phyloP scores from a whole-genome alignment of 2,797 vertebrate species.

The Oryzias sinensis region DNA sequence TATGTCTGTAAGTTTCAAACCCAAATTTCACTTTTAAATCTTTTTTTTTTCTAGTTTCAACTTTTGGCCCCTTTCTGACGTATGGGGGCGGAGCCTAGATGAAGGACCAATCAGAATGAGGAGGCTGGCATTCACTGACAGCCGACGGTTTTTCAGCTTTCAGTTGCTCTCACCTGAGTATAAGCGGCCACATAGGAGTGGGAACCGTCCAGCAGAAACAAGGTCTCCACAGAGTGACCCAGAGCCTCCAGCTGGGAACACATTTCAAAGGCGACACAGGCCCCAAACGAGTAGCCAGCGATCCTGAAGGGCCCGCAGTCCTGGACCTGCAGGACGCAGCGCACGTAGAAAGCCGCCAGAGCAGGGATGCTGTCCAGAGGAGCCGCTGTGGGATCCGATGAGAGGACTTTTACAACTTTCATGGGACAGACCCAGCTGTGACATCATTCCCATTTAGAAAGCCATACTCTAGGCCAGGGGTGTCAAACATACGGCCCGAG shows the following conservation, averaged over 20 bases:
- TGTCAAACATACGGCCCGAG: too few species aligned
- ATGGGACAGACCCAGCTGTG: not conserved
- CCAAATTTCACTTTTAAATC: too few species aligned
- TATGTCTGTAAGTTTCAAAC: too few species aligned
- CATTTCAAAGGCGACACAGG: conserved; percentile 98
- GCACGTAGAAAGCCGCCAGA: conserved; percentile 88
- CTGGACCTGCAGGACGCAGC: conserved; percentile 87
- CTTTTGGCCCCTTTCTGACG: too few species aligned
- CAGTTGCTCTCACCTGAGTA: conserved; percentile 82
- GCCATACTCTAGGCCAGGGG: too few species aligned
- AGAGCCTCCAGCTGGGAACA: conserved; percentile 90
- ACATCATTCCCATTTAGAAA: too few species aligned
- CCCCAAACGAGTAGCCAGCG: conserved; percentile 95
- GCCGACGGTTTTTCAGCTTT: too few species aligned
- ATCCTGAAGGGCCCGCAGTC: conserved; percentile 89
- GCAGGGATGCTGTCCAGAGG: conserved; percentile 92
- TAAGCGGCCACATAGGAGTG: conserved; percentile 93
- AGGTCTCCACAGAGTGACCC: conserved; percentile 79
- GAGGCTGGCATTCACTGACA: too few species aligned
- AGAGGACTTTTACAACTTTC: not conserved
- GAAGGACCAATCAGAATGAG: too few species aligned
- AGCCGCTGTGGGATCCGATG: conserved; percentile 75
- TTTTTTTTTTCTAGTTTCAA: too few species aligned
- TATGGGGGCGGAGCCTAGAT: too few species aligned
- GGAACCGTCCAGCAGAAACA: conserved; percentile 94